Base-by-base conservation (phyloP, 2,888 invertebrate species). In the Plusia festucae region DNA sequence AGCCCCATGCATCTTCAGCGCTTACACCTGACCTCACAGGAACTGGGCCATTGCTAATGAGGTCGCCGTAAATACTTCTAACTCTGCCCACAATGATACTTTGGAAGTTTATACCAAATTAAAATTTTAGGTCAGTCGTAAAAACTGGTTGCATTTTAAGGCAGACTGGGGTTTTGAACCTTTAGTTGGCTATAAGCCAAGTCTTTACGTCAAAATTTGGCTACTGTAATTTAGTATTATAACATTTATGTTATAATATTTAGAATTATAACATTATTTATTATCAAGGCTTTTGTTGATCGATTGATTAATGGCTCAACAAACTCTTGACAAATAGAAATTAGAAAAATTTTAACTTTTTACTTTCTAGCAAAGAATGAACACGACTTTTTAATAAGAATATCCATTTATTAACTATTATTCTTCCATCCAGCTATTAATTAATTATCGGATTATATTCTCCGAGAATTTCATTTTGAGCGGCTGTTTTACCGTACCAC, bases 31-130 rank as follows among this genome's bases (percentile, higher is more conserved):
- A 40, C 40, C 40, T 34, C 40, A 4, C 40, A 0, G 5, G 40
- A 40, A 40, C 40, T 40, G 40, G 40, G 40, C 4, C 40, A n/a
- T n/a, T 40, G 40, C 40, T 40, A 40, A 40, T 40, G 40, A 40
- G 40, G 40, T n/a, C 40, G n/a, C 40, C 40, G 40, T n/a, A n/a
- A 40, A 40, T 40, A 40, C 40, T 40, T 40, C 40, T 40, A 40
- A 40, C 40, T 40, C 40, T n/a, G 5, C 40, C n/a, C 40, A 40
- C 15, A n/a, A 40, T 40, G 27, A 7, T 40, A 40, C 40, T 40
- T 40, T 40, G n/a, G 5, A 40, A 40, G n/a, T n/a, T 6, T 40
- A 40, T 40, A n/a, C 40, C 5, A n/a, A 40, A 40, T 40, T 40
- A 40, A 40, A 40, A 15, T n/a, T 40, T 40, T n/a, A 40, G 13